phyloP scores from a whole-genome alignment of 2,797 vertebrate species.

The Cynopterus sphinx region DNA sequence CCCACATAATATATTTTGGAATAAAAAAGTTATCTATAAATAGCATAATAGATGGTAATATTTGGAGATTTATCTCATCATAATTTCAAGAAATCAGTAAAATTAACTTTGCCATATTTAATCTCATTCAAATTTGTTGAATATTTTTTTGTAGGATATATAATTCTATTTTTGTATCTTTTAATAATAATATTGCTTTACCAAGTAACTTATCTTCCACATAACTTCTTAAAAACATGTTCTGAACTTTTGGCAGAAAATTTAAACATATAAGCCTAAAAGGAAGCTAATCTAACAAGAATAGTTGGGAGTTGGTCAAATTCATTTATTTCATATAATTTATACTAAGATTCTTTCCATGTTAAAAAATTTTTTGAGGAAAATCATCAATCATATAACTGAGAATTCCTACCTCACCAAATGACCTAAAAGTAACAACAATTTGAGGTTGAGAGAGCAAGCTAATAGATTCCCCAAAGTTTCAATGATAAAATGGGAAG shows the following conservation, averaged over 20 bases:
- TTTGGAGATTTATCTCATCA: background rate
- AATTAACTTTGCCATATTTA: constrained; percentile 37
- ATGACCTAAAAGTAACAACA: background rate
- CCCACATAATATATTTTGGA: constrained; percentile 44
- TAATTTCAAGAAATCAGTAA: constrained; percentile 59
- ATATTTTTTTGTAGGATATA: constrained; percentile 13
- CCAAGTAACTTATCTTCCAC: background rate
- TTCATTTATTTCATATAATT: background rate
- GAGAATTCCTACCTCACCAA: background rate
- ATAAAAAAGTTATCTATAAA: constrained; percentile 40
- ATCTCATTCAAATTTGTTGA: constrained; percentile 51
- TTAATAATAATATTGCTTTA: constrained; percentile 40
- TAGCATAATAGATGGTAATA: constrained; percentile 21
- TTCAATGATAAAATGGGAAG: background rate
- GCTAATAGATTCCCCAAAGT: background rate
- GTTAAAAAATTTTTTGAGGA: background rate
- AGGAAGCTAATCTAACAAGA: background rate
- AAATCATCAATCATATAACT: background rate
- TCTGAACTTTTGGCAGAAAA: constrained; percentile 7
- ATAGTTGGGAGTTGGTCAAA: background rate
- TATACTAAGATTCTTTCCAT: background rate
- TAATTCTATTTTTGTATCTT: background rate
- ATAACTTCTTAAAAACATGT: background rate
- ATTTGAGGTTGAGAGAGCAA: background rate
- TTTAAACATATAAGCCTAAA: background rate